Evolutionary conservation across 2,113 vertebrate genomes (phyloP).

Genomic region (Pelmatolapia mariae): DNA sequence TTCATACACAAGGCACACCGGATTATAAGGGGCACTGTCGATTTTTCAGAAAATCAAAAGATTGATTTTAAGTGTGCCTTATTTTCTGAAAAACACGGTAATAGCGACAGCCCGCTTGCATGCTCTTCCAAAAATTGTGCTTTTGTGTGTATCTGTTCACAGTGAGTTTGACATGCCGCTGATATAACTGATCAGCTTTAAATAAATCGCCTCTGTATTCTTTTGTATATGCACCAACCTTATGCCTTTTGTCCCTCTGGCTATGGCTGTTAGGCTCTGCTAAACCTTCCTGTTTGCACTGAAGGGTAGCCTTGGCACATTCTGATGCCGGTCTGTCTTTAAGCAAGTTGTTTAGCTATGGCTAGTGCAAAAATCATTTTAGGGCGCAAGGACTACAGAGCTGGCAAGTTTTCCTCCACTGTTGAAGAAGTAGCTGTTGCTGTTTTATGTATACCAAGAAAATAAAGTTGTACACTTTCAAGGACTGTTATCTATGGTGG

Average conservation of each 20-base stretch:
- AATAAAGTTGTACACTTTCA: background rate
- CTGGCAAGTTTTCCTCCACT: background rate
- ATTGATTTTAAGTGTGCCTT: background rate
- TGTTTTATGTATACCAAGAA: background rate
- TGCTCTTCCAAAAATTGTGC: background rate
- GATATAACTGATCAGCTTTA: background rate
- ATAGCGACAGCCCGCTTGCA: background rate
- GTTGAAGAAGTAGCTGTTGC: background rate
- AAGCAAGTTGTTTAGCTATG: background rate
- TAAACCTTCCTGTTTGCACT: background rate
- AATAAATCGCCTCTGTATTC: background rate
- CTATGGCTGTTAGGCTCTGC: background rate
- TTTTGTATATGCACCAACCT: background rate
- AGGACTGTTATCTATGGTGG: background rate
- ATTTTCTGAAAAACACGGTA: background rate
- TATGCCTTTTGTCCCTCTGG: background rate
- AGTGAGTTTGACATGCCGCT: background rate
- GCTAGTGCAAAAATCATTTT: background rate
- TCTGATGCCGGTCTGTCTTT: background rate
- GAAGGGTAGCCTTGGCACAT: background rate
- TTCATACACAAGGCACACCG: background rate
- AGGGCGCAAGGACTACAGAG: background rate
- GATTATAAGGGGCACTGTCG: background rate
- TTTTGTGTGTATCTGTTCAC: background rate
- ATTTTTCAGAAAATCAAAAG: background rate